Percentiles rank a stretch among this genome's conserved stretches.
These are phyloP conservation scores for Diloba caeruleocephala DNA, from an alignment of 2,888 invertebrate species.

Conservation along the genomic window DNA sequence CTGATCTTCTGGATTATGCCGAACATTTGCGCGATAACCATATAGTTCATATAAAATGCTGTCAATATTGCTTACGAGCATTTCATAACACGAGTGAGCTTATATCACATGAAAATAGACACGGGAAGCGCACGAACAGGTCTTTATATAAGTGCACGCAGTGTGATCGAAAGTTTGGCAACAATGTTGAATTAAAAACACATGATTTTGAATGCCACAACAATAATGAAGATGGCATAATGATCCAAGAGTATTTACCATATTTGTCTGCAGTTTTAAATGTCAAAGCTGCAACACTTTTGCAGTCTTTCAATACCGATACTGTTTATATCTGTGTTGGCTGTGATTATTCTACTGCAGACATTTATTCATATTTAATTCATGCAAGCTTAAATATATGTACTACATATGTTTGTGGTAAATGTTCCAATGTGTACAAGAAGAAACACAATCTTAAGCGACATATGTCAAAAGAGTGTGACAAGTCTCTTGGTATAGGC, in stretches of 20 bases:
- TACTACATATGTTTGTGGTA: constrained; percentile 57
- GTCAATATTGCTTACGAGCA: constrained; percentile 66
- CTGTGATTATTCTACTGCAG: constrained; percentile 55
- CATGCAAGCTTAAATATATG: constrained; percentile 66
- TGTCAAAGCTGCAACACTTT: constrained; percentile 61
- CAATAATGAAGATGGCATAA: constrained; percentile 60
- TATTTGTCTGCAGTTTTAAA: constrained; percentile 69
- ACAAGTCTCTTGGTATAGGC: background rate
- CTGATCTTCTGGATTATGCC: constrained; percentile 62
- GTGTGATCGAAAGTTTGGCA: constrained; percentile 59
- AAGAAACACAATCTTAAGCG: constrained; percentile 43
- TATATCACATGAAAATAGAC: constrained; percentile 65
- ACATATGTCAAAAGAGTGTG: constrained; percentile 52
- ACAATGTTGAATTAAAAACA: constrained; percentile 52
- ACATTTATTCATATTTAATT: constrained; percentile 55
- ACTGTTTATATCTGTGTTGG: constrained; percentile 54
- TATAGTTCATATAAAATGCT: constrained; percentile 59
- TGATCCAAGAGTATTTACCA: constrained; percentile 59
- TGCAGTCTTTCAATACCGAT: constrained; percentile 50
- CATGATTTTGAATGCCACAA: constrained; percentile 60
- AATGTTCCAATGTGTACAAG: constrained; percentile 64
- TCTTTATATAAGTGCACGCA: constrained; percentile 66
- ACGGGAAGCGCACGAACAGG: constrained; percentile 43
- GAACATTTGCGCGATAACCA: constrained; percentile 71
- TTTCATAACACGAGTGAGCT: constrained; percentile 54